Evolutionary conservation across 1,140 invertebrate species (phyloP), one percentile per base, ranked within the genome.

Genomic region (Dendrolimus kikuchii): DNA sequence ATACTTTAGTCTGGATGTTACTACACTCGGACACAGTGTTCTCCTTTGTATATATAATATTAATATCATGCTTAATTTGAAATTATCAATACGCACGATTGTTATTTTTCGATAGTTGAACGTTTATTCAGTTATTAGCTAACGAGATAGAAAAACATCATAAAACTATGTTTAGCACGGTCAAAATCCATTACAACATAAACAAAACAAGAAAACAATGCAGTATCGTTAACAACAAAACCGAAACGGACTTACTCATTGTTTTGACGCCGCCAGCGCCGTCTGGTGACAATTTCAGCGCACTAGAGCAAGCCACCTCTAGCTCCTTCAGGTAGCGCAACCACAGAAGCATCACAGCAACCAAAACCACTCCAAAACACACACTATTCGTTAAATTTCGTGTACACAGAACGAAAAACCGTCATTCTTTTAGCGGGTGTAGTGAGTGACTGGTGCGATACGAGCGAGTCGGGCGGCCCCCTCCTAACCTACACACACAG

Each of bases 351-450:
- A 86, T 86, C 74, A 81, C 81, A 76, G 55, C 55, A 69, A 65
- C 64, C 57, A 40, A 59, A 60, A 72, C 67, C 47, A 52, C 60
- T 60, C 51, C 62, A 68, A 40, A 51, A 6, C 53, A 60, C 59
- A 46, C 56, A 48, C 65, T 65, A 66, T 67, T 68, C 51, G 68
- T 66, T 66, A 70, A 57, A 60, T 55, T 49, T 49, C 43, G 50
- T 44, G 40, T 39, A 39, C 42, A 41, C 23, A 38, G 23, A 5
- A 10, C 40, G 49, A 53, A 38, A 37, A 55, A 47, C 46, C 81
- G 77, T 84, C 82, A 86, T 84, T 73, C 83, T 84, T 84, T 83
- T 77, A 73, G 79, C 83, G 82, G 73, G 77, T 72, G 72, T 74
- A 72, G 71, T 80, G 74, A 84, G 75, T 86, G 83, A 84, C 83